Conservation (phyloP, 2,113 vertebrate species). For the Bolborhynchus lineola region DNA sequence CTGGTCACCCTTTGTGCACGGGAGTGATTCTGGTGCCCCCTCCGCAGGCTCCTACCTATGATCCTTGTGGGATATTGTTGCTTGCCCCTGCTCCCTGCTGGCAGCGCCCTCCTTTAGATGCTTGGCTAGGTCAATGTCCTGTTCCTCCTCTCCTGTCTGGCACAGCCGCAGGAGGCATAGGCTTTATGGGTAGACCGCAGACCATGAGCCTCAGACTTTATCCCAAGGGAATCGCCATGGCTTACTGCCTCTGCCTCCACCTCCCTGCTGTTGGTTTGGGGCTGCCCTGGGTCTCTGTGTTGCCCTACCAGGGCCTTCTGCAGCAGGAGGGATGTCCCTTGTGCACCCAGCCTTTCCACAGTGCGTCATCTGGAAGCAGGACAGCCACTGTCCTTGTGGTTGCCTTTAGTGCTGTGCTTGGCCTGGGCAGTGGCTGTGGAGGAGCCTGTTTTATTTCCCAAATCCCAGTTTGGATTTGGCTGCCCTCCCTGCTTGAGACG, state of each 20-base stretch:
- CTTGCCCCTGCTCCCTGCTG: background rate
- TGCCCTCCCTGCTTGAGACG: background rate
- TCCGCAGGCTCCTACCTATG: background rate
- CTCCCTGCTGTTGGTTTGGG: background rate
- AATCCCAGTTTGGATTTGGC: background rate
- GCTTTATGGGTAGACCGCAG: background rate
- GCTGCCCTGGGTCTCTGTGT: background rate
- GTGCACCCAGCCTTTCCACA: background rate
- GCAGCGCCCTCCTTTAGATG: background rate
- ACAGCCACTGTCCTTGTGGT: background rate
- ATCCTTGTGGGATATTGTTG: background rate
- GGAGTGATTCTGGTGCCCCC: background rate
- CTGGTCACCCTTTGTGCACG: background rate
- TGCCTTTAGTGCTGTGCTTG: background rate
- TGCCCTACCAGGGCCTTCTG: background rate
- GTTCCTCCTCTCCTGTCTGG: constrained; percentile 8
- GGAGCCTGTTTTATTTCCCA: rapidly evolving
- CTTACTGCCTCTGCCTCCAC: background rate
- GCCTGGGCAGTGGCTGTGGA: rapidly evolving
- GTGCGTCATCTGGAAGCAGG: background rate
- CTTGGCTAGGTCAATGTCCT: background rate
- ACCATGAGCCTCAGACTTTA: background rate
- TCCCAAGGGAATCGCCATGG: background rate
- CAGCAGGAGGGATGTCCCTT: background rate
- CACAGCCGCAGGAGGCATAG: background rate